These are phyloP conservation scores for Frankliniella fusca DNA, from an alignment of 2,888 invertebrate genomes.

Conservation along the genomic window DNA sequence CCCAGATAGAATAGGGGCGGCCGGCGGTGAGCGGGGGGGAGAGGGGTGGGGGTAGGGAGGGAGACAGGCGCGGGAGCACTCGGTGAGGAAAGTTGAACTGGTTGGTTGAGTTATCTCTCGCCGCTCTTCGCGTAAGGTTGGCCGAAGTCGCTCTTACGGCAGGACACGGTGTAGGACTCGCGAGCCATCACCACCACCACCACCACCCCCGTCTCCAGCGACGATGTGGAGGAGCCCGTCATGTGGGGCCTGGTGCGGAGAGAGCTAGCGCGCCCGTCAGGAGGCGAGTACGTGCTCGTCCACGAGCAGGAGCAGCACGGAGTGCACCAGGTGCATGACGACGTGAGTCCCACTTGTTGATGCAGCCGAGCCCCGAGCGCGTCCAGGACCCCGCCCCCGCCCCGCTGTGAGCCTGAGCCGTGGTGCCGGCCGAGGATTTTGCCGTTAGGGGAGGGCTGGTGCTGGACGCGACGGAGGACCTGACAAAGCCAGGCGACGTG, in stretches of 20 bases:
- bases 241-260: neutral
- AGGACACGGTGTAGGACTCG: too few relatives aligned
- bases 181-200: too few relatives aligned
- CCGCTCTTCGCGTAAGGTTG: too few relatives aligned
- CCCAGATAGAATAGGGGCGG: too few relatives aligned
- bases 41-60: too few relatives aligned
- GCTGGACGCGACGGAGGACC: neutral
- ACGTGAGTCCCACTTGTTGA: constrained; percentile 4
- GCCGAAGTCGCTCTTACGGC: too few relatives aligned
- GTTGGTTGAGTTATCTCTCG: too few relatives aligned
- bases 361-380: neutral
- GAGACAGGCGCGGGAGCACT: too few relatives aligned
- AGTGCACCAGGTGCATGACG: neutral
- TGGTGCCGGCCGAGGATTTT: neutral
- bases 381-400: too few relatives aligned
- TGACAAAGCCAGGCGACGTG: neutral
- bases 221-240: neutral
- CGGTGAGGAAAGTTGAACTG: too few relatives aligned
- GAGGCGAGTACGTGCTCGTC: neutral
- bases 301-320: neutral
- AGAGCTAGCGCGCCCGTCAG: neutral
- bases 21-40: too few relatives aligned
- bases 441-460: neutral
- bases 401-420: neutral
- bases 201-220: too few relatives aligned